These are phyloP conservation scores for Dolichoris vasculosae DNA, from an alignment of 1,140 invertebrate genomes.

Conservation along the genomic window DNA sequence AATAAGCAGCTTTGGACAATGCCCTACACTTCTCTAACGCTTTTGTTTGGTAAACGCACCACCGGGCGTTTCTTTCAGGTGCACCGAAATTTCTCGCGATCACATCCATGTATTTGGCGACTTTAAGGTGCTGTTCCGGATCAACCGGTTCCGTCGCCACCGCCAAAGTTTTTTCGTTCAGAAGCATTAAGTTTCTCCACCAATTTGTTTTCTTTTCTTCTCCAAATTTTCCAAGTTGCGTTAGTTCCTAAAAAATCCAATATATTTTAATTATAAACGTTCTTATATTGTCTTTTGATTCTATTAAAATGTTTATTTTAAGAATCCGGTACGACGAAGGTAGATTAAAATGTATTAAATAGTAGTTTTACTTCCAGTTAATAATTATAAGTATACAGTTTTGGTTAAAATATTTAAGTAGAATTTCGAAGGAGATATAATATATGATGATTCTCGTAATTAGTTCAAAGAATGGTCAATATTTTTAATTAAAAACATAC, in stretches of 20 bases:
- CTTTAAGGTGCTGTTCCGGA: conserved; percentile 79
- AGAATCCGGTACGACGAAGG: background rate
- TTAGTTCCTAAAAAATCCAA: conserved; percentile 60
- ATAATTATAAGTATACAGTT: too few species aligned
- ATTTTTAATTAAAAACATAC: too few species aligned
- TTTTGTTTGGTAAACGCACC: conserved; percentile 79
- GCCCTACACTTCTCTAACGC: conserved; percentile 81
- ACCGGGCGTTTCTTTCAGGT: conserved; percentile 74
- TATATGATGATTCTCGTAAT: too few species aligned
- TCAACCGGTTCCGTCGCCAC: conserved; percentile 79
- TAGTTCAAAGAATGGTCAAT: too few species aligned
- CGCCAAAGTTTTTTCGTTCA: conserved; percentile 75
- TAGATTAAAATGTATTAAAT: too few species aligned
- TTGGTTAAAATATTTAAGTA: too few species aligned
- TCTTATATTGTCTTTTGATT: background rate
- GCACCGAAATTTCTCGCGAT: conserved; percentile 83
- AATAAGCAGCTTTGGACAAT: conserved; percentile 80
- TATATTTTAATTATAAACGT: background rate
- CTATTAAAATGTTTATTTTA: background rate
- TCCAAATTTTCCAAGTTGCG: conserved; percentile 71
- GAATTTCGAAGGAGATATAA: too few species aligned
- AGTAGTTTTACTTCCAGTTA: too few species aligned
- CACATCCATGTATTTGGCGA: conserved; percentile 85
- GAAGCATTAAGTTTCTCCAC: conserved; percentile 76
- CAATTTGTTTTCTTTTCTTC: conserved; percentile 73